These are phyloP conservation scores for Lochmaea crataegi DNA, from an alignment of 2,888 invertebrate genomes.

Conservation along the genomic window DNA sequence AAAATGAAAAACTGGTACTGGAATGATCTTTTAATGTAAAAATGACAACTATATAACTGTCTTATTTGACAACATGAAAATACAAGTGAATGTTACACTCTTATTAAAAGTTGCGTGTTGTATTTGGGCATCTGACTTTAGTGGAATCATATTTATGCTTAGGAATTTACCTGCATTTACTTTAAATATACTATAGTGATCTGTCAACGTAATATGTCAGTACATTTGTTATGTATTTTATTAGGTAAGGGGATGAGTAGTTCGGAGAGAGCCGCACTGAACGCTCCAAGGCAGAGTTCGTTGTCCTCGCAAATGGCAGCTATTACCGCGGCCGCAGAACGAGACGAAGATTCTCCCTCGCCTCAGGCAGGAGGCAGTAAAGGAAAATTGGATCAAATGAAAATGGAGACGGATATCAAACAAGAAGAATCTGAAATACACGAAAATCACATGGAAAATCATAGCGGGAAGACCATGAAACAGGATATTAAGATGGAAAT, in stretches of 20 bases:
- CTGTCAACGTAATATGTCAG: too few species aligned
- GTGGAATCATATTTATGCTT: too few species aligned
- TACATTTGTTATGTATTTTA: neutral
- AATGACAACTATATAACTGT: too few species aligned
- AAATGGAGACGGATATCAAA: conserved; percentile 73
- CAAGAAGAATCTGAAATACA: conserved; percentile 71
- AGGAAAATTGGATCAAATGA: conserved; percentile 75
- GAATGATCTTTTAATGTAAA: too few species aligned
- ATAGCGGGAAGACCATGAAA: conserved; percentile 72
- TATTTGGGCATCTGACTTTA: too few species aligned
- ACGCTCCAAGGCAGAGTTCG: conserved; percentile 66
- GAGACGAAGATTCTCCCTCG: conserved; percentile 73
- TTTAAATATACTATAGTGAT: too few species aligned
- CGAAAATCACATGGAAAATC: conserved; percentile 67
- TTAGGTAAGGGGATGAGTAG: conserved; percentile 67
- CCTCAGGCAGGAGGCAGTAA: conserved; percentile 70
- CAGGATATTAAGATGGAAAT: too few species aligned
- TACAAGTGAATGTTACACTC: too few species aligned
- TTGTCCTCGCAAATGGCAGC: conserved; percentile 81
- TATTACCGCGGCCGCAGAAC: conserved; percentile 75
- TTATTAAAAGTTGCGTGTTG: too few species aligned
- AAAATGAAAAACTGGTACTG: too few species aligned
- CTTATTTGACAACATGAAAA: too few species aligned
- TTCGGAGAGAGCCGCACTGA: conserved; percentile 67
- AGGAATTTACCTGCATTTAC: neutral